phyloP scores from a whole-genome alignment of 2,888 invertebrate species.

The Unio pictorum region DNA sequence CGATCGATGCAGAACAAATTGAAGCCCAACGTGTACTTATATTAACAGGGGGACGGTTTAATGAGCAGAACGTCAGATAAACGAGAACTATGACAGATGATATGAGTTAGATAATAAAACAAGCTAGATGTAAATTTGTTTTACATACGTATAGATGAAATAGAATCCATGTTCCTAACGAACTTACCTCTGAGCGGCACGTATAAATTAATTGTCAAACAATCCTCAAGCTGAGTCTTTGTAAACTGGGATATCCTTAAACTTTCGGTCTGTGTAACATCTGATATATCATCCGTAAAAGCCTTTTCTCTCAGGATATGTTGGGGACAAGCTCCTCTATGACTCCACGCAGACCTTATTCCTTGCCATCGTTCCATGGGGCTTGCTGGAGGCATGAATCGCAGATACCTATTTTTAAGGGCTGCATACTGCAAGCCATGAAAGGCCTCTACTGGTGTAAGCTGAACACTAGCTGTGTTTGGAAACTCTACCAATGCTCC shows the following conservation, averaged over 20 bases:
- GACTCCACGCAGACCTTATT: constrained; percentile 77
- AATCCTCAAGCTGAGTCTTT: constrained; percentile 32
- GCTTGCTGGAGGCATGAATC: constrained; percentile 97
- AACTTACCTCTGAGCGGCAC: constrained; percentile 36
- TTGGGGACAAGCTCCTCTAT: constrained; percentile 92
- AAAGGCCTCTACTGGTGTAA: constrained; percentile 85
- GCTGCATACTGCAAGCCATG: constrained; percentile 94
- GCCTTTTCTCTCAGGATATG: constrained; percentile 9
- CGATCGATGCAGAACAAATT: too few relatives aligned
- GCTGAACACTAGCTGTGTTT: constrained; percentile 35
- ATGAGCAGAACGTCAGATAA: too few relatives aligned
- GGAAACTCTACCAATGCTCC: constrained; percentile 74
- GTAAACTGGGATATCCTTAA: constrained; percentile 23
- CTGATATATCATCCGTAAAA: constrained; percentile 15
- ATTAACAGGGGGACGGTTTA: too few relatives aligned
- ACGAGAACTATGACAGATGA: too few relatives aligned
- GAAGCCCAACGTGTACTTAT: too few relatives aligned
- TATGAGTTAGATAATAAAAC: too few relatives aligned
- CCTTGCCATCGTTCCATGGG: constrained; percentile 88
- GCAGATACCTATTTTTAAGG: constrained; percentile 87
- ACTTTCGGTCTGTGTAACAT: constrained; percentile 19
- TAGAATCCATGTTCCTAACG: too few relatives aligned
- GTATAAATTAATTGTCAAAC: constrained; percentile 35
- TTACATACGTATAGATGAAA: too few relatives aligned
- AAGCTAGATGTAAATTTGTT: too few relatives aligned